Conservation (phyloP, 2,888 invertebrate species). For the Pharmacophagus antenor region DNA sequence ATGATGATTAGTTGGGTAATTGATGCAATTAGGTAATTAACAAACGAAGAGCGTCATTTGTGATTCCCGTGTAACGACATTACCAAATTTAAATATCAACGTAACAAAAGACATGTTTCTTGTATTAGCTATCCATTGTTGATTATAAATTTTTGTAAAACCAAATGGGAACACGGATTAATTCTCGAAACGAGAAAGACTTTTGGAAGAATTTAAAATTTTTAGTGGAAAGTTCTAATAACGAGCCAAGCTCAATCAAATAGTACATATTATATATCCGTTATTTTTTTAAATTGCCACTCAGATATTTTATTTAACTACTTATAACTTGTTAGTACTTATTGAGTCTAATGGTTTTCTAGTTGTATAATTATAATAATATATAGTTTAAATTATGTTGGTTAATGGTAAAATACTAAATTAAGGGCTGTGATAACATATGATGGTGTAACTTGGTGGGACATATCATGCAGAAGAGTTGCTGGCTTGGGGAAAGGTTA, state of each 20-base stretch:
- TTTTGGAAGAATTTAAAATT: constrained; percentile 21
- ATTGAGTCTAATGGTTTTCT: constrained; percentile 48
- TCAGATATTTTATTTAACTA: constrained; percentile 33
- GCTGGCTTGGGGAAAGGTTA: constrained; percentile 14
- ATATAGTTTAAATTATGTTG: constrained; percentile 66
- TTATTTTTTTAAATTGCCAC: constrained; percentile 31
- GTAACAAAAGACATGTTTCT: constrained; percentile 2
- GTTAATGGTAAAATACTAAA: constrained; percentile 61
- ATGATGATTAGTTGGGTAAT: constrained; percentile 55
- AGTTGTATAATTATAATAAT: constrained; percentile 52
- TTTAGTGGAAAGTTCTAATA: constrained; percentile 31
- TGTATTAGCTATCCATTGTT: constrained; percentile 4
- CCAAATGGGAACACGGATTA: constrained; percentile 11
- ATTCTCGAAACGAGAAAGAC: constrained; percentile 2
- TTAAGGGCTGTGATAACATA: constrained; percentile 74
- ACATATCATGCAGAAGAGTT: constrained; percentile 42
- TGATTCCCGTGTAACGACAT: constrained; percentile 25
- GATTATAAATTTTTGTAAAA: constrained; percentile 8
- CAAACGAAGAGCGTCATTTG: constrained; percentile 16
- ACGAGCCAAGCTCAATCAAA: constrained; percentile 45
- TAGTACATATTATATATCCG: constrained; percentile 35
- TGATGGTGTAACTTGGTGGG: constrained; percentile 62
- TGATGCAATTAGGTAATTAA: constrained; percentile 37
- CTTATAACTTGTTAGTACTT: constrained; percentile 49
- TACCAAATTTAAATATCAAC: neutral